Evolutionary conservation across 1,140 invertebrate genomes (phyloP), one percentile per base, ranked within the genome.

Genomic region (Bombus waltoni): DNA sequence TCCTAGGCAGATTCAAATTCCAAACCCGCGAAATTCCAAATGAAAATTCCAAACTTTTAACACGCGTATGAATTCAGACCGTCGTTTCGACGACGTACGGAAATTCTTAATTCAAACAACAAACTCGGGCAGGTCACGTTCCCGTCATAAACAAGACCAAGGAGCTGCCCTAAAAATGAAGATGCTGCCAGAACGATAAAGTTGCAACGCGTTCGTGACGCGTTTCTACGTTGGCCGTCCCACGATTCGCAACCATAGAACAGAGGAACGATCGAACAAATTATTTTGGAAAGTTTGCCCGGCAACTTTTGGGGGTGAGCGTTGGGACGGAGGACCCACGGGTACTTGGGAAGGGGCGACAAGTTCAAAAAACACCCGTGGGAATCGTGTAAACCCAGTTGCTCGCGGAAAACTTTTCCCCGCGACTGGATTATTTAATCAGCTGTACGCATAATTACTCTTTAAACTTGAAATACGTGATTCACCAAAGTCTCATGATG

Each of bases 401-500:
- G 44, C 76, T 57, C 72, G 47, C 53, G 76, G 82, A 44, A 42
- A 90, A 89, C 82, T 89, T 87, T 85, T 53, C 62, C 75, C 62
- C 75, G 74, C 73, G 57, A 62, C 68, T 82, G 86, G 83, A 85
- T 89, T 89, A 90, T 90, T 88, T 90, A 90, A 84, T 75, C 81
- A n/a, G 65, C 65, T 81, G 71, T 76, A 84, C 68, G 62, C 74
- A 44, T 84, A 87, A 87, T 87, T 87, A 87, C 47, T 80, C 62
- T 71, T 77, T 80, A 80, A 62, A 85, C 57, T 85, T 42, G 53
- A 85, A 44, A 85, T 40, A 65, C 68, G 42, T 35, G 40, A 85
- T 80, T 53, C 68, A 13, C 22, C 4, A 8, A 42, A 85, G 59
- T 42, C 80, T 38, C 53, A 6, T 13, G 38, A 38, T 35, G 13